Percentiles rank a stretch among this genome's conserved stretches.
phyloP scores from a whole-genome alignment of 2,113 vertebrate species.

The Prolemur simus region DNA sequence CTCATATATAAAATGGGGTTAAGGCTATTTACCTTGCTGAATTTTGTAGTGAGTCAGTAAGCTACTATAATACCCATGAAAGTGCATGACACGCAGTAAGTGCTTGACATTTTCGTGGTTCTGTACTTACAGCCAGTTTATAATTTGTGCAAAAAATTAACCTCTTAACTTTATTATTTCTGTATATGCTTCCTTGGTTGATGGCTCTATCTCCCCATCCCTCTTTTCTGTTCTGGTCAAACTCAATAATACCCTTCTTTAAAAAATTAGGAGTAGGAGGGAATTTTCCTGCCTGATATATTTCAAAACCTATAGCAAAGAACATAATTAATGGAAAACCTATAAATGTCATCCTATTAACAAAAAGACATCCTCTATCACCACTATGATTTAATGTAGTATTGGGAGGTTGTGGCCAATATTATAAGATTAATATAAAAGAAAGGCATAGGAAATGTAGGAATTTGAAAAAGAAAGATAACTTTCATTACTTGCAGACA shows the following conservation, averaged over 20 bases:
- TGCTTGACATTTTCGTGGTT: background rate
- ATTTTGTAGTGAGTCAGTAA: no score
- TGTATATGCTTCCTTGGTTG: background rate
- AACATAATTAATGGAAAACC: conserved; percentile 15
- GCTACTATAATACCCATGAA: background rate
- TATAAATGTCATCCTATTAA: background rate
- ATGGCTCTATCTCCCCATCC: background rate
- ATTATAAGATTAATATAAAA: background rate
- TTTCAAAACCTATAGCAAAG: background rate
- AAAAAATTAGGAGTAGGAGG: background rate
- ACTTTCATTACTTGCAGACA: background rate
- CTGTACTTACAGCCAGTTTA: background rate
- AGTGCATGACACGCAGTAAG: background rate
- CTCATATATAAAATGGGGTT: no score
- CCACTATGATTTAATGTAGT: background rate
- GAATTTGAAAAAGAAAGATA: background rate
- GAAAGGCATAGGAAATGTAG: background rate
- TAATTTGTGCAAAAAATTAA: background rate
- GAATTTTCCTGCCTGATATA: background rate
- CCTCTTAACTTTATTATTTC: background rate
- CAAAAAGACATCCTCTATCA: background rate
- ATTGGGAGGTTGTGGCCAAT: background rate
- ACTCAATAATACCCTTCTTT: conserved; percentile 1
- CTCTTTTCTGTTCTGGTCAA: background rate
- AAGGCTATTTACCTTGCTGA: no score